Percentiles rank a stretch among this genome's conserved stretches.
phyloP scores from a whole-genome alignment of 1,140 invertebrate genomes.

The Bombus difficillimus region DNA sequence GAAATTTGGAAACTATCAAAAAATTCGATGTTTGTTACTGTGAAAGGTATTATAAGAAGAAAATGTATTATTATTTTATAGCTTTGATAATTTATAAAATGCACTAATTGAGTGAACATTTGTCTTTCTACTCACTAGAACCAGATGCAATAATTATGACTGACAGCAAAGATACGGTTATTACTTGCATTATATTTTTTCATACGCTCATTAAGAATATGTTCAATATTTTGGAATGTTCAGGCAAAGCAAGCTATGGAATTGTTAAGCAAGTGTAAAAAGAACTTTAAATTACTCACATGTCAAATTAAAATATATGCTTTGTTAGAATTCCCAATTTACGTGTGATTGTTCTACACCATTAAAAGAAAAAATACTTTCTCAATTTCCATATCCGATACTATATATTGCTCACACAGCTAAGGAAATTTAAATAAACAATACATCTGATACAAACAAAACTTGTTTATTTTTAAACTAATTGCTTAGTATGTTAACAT shows the following conservation, averaged over 20 bases:
- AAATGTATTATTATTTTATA: slow-evolving; percentile 62
- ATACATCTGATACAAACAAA: neutral
- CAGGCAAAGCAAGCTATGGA: slow-evolving; percentile 59
- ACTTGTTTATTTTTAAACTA: slow-evolving; percentile 4
- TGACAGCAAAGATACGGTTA: slow-evolving; percentile 49
- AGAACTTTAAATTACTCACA: slow-evolving; percentile 63
- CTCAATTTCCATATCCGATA: neutral
- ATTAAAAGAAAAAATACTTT: neutral
- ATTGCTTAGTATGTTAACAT: neutral
- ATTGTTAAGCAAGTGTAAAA: slow-evolving; percentile 68
- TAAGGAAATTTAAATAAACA: neutral
- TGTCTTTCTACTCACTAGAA: slow-evolving; percentile 61
- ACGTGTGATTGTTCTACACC: slow-evolving; percentile 17
- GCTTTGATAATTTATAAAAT: slow-evolving; percentile 61
- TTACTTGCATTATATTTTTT: slow-evolving; percentile 48
- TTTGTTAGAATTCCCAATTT: slow-evolving; percentile 72
- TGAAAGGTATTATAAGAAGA: slow-evolving; percentile 5
- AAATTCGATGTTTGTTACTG: neutral
- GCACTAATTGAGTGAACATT: slow-evolving; percentile 57
- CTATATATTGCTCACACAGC: neutral
- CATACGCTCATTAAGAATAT: slow-evolving; percentile 49
- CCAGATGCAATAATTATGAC: slow-evolving; percentile 61
- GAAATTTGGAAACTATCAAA: neutral
- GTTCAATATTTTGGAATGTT: slow-evolving; percentile 62
- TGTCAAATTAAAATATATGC: slow-evolving; percentile 72